Conservation (phyloP, 2,797 vertebrate genomes). For the Sebastes taczanowskii region DNA sequence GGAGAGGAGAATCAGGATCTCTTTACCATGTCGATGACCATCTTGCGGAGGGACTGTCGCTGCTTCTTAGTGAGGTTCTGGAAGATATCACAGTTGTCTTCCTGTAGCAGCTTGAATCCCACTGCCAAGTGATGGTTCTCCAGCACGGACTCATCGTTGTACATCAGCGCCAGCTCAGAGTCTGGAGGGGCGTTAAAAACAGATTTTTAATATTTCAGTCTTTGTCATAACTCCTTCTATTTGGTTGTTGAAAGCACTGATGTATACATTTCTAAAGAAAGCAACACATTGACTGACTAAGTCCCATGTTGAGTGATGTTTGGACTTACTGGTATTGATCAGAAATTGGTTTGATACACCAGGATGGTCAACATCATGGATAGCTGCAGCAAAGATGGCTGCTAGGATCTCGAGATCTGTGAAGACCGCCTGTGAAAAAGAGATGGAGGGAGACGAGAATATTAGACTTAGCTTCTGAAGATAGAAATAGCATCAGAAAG, state of each 20-base stretch:
- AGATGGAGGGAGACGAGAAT: neutral
- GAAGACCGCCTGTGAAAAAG: slow-evolving; percentile 90
- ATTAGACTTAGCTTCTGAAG: neutral
- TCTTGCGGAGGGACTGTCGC: slow-evolving; percentile 94
- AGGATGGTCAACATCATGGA: slow-evolving; percentile 98
- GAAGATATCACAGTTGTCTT: slow-evolving; percentile 94
- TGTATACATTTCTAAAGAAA: neutral
- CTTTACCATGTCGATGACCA: slow-evolving; percentile 97
- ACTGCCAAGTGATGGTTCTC: slow-evolving; percentile 95
- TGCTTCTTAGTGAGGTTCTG: slow-evolving; percentile 95
- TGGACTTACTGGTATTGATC: slow-evolving; percentile 96
- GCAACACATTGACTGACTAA: fast-evolving
- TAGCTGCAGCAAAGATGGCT: slow-evolving; percentile 96
- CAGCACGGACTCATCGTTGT: slow-evolving; percentile 96
- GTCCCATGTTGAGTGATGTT: neutral
- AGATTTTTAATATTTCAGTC: neutral
- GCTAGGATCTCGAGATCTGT: slow-evolving; percentile 98
- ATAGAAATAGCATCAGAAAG: neutral
- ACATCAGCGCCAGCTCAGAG: slow-evolving; percentile 97
- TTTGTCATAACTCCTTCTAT: neutral
- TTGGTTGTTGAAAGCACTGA: neutral
- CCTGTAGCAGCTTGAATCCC: slow-evolving; percentile 94
- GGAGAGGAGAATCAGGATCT: neutral
- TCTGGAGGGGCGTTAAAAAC: slow-evolving; percentile 76
- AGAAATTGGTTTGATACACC: slow-evolving; percentile 99